A percentile compares a stretch with the other conserved stretches of the same genome.
Conservation (phyloP, 2,797 vertebrate genomes). For the Muraenolepis orangiensis region DNA sequence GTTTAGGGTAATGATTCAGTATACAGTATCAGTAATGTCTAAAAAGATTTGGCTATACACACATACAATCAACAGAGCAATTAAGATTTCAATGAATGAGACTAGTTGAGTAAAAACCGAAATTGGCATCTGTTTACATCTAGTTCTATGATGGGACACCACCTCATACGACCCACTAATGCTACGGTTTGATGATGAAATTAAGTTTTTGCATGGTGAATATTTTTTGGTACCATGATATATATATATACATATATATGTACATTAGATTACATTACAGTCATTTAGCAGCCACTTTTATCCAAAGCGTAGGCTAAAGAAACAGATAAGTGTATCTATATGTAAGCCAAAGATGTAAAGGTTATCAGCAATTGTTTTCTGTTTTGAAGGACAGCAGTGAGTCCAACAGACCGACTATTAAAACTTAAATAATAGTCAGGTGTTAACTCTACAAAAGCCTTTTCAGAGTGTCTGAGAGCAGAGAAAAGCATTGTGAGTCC, state of each 20-base stretch:
- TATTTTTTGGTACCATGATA: no score
- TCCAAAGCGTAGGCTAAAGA: no score
- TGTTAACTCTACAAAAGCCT: conserved; percentile 29
- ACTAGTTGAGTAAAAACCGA: not conserved
- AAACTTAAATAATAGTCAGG: conserved; percentile 18
- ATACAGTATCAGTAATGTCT: not conserved
- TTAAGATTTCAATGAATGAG: not conserved
- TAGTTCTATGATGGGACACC: not conserved
- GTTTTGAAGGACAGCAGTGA: not conserved
- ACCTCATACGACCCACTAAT: not conserved
- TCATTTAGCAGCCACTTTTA: no score
- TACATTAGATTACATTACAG: no score
- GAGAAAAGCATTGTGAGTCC: not conserved
- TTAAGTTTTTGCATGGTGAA: not conserved
- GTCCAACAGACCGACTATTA: conserved; percentile 16
- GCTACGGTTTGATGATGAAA: not conserved
- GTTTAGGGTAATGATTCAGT: not conserved
- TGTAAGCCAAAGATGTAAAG: not conserved
- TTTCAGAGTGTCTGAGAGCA: conserved; percentile 31
- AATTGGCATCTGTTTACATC: not conserved
- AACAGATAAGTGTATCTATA: not conserved
- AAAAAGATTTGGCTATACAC: not conserved
- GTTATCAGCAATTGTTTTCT: no score
- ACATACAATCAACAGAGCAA: not conserved
- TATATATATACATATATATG: no score